These are phyloP conservation scores for Esperia sulphurella DNA, from an alignment of 2,888 invertebrate genomes.

Conservation along the genomic window DNA sequence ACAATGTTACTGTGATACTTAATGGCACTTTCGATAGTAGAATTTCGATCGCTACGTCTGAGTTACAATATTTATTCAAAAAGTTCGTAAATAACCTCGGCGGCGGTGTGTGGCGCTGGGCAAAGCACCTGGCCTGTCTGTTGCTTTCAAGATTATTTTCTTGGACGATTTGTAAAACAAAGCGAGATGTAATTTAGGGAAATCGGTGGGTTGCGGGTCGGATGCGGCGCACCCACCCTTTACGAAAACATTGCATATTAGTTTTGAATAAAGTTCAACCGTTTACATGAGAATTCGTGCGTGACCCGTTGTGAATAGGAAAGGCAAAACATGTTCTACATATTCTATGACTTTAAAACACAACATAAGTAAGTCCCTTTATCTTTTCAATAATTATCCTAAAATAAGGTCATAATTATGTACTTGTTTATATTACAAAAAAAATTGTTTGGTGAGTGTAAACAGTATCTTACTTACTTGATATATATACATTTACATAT, in stretches of 20 bases:
- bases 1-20: conserved; percentile 1
- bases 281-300: background rate
- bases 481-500: no score
- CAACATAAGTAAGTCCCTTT: no score
- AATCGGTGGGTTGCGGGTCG: conserved; percentile 53
- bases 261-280: conserved; percentile 42
- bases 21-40: conserved; percentile 25
- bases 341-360: no score
- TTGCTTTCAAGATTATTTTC: conserved; percentile 62
- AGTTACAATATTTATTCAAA: conserved; percentile 34
- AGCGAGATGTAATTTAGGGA: conserved; percentile 75
- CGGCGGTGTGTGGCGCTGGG: conserved; percentile 23
- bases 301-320: background rate
- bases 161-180: conserved; percentile 77
- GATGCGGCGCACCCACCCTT: conserved; percentile 23
- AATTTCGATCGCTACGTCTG: conserved; percentile 25
- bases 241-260: conserved; percentile 43
- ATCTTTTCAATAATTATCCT: no score
- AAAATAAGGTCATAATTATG: no score
- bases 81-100: conserved; percentile 31
- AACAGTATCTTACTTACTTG: no score
- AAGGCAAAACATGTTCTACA: background rate
- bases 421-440: no score
- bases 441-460: no score
- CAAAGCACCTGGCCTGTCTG: conserved; percentile 28